These are phyloP conservation scores for Leptopilina myrica DNA, from an alignment of 2,888 invertebrate genomes.

Conservation along the genomic window DNA sequence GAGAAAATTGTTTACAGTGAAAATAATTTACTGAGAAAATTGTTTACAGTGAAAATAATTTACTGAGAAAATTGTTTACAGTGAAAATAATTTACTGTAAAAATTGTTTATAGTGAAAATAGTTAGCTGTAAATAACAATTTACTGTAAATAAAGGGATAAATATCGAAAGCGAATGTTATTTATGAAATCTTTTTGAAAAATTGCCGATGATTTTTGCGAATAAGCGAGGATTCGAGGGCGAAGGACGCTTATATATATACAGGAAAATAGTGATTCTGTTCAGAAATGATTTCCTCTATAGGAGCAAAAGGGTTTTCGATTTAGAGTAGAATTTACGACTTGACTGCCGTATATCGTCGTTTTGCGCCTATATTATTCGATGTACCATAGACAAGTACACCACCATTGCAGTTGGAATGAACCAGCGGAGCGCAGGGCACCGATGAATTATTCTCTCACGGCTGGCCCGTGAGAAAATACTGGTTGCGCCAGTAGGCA, in stretches of 20 bases:
- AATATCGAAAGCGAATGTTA: too few relatives aligned
- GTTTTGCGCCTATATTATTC: slow-evolving; percentile 10
- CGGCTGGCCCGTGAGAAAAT: slow-evolving; percentile 75
- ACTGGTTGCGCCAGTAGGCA: slow-evolving; percentile 72
- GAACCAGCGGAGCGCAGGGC: slow-evolving; percentile 44
- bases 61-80: too few relatives aligned
- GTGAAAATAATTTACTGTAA: too few relatives aligned
- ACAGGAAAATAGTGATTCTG: neutral
- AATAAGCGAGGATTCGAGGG: too few relatives aligned
- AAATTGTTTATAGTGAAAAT: too few relatives aligned
- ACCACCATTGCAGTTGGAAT: slow-evolving; percentile 23
- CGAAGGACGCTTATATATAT: neutral
- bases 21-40: too few relatives aligned
- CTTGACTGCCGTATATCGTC: slow-evolving; percentile 29
- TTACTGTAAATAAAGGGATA: too few relatives aligned
- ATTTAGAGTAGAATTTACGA: slow-evolving; percentile 30
- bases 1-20: too few relatives aligned
- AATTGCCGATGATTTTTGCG: too few relatives aligned
- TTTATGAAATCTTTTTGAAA: too few relatives aligned
- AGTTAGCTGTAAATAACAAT: too few relatives aligned
- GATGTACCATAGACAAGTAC: slow-evolving; percentile 26
- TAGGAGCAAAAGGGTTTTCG: slow-evolving; percentile 14
- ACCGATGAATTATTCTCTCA: slow-evolving; percentile 75
- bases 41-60: too few relatives aligned
- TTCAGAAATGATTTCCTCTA: slow-evolving; percentile 11